Conservation (phyloP, 2,888 invertebrate genomes). For the Thysanoteuthis rhombus region DNA sequence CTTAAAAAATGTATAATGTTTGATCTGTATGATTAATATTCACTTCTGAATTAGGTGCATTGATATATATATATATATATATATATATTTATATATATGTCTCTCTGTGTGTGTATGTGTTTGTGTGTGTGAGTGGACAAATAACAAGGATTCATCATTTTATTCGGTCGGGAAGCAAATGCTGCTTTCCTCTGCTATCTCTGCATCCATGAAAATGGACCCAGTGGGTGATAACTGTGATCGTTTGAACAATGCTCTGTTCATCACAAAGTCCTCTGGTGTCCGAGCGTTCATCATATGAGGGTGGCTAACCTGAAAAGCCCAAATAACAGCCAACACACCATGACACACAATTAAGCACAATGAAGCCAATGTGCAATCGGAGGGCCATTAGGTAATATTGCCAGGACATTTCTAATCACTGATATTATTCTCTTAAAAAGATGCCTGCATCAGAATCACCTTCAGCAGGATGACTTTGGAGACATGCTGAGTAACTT, state of each 20-base stretch:
- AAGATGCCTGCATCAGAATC: conserved; percentile 12
- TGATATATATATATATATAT: neutral
- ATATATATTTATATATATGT: neutral
- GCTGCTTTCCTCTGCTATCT: neutral
- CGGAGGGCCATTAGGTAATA: conserved; percentile 12
- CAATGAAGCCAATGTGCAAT: neutral
- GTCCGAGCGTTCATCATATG: conserved; percentile 12
- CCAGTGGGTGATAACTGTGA: neutral
- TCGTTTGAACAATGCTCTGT: neutral
- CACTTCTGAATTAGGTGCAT: too few species aligned
- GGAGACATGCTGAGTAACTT: neutral
- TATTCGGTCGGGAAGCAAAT: neutral
- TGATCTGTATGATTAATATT: too few species aligned
- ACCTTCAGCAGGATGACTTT: conserved; percentile 12
- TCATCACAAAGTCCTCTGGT: neutral
- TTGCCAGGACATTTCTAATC: conserved; percentile 12
- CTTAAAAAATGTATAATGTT: too few species aligned
- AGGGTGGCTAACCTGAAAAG: conserved; percentile 12
- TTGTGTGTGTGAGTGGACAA: too few species aligned
- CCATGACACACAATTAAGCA: neutral
- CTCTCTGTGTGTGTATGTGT: neutral
- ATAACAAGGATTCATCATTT: neutral
- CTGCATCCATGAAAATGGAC: neutral
- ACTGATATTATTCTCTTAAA: neutral
- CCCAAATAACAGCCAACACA: neutral